These are phyloP conservation scores for Burhinus oedicnemus DNA, from an alignment of 2,113 vertebrate species.

Conservation along the genomic window DNA sequence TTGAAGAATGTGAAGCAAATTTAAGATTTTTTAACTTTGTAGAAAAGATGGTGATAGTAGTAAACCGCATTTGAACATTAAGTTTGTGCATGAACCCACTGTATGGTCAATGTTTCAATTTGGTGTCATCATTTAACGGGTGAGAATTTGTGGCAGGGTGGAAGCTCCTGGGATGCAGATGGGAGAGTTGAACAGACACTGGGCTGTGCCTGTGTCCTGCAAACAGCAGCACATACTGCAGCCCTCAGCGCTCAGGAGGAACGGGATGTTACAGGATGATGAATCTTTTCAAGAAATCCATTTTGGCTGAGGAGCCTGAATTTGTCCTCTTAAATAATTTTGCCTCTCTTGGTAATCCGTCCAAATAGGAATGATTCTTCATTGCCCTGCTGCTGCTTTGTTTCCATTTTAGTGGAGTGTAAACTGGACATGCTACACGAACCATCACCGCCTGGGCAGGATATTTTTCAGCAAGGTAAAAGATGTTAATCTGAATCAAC, in stretches of 20 bases:
- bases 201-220: background rate
- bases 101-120: background rate
- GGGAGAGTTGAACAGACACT: background rate
- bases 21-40: background rate
- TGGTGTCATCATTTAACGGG: background rate
- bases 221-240: background rate
- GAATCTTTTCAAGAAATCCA: background rate
- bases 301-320: background rate
- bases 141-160: background rate
- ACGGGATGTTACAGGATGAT: background rate
- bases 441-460: background rate
- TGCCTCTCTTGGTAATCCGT: background rate
- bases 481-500: background rate
- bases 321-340: background rate
- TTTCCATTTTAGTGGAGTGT: background rate
- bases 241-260: background rate
- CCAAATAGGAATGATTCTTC: background rate
- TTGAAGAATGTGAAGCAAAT: background rate
- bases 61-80: background rate
- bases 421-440: background rate
- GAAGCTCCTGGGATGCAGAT: background rate
- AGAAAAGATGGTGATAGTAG: background rate
- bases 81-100: background rate
- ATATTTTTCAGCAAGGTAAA: background rate
- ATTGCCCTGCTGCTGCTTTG: background rate